These are phyloP conservation scores for Germaria angustata DNA, from an alignment of 2,888 invertebrate genomes.

Conservation along the genomic window DNA sequence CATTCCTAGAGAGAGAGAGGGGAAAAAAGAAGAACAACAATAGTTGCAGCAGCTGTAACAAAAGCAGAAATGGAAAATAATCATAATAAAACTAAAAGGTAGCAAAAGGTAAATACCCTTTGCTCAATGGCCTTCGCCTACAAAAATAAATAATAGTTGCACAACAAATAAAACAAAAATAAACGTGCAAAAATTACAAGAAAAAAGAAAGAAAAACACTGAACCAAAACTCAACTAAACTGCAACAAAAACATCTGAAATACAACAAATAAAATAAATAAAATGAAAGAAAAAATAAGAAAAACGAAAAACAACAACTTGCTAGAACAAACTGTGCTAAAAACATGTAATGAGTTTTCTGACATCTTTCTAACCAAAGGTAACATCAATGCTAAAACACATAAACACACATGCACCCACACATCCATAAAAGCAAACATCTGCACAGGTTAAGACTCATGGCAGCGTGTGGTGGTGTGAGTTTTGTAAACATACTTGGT, in stretches of 20 bases:
- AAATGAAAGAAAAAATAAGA: constrained; percentile 26
- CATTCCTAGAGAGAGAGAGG: background rate
- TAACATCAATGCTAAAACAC: constrained; percentile 19
- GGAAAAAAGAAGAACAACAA: background rate
- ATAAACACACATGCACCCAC: background rate
- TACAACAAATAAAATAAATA: constrained; percentile 38
- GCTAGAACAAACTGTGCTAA: constrained; percentile 56
- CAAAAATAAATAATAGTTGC: constrained; percentile 63
- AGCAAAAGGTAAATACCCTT: constrained; percentile 63
- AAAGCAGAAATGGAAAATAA: constrained; percentile 21
- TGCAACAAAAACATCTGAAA: constrained; percentile 49
- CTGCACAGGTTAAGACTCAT: background rate
- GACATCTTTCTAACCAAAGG: constrained; percentile 49
- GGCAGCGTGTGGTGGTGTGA: background rate
- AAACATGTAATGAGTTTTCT: constrained; percentile 67
- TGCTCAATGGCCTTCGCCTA: constrained; percentile 66
- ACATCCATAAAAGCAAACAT: background rate
- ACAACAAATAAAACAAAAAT: constrained; percentile 50
- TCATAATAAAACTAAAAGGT: constrained; percentile 12
- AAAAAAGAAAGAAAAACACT: background rate
- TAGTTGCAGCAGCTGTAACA: constrained; percentile 17
- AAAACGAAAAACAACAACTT: constrained; percentile 1
- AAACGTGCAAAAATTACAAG: constrained; percentile 34
- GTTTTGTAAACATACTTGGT: constrained; percentile 34
- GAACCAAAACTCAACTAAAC: constrained; percentile 41